Percentiles rank a stretch among this genome's conserved stretches.
Evolutionary conservation across 2,888 invertebrate species (phyloP).

Genomic region (Allacma fusca): DNA sequence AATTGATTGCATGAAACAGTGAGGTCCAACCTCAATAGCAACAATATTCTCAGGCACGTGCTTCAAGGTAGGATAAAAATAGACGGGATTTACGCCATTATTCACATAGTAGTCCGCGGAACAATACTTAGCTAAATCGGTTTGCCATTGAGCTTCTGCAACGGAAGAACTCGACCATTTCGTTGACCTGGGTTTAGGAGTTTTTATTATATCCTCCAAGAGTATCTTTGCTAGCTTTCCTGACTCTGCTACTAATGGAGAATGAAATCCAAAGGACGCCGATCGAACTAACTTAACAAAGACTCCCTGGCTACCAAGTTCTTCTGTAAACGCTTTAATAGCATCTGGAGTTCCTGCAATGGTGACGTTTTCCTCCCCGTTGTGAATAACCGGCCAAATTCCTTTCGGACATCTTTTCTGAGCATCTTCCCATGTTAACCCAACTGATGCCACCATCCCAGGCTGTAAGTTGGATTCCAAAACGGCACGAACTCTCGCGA

Average conservation of each 20-base stretch:
- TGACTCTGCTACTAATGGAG: constrained; percentile 64
- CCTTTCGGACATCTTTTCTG: constrained; percentile 77
- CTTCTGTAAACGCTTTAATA: constrained; percentile 74
- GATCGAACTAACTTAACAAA: constrained; percentile 87
- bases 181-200: constrained; percentile 67
- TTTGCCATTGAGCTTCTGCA: constrained; percentile 76
- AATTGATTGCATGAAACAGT: constrained; percentile 69
- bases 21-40: constrained; percentile 69
- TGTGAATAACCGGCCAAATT: constrained; percentile 90
- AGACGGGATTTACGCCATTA: constrained; percentile 77
- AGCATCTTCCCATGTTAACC: constrained; percentile 70
- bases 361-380: constrained; percentile 90
- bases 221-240: constrained; percentile 47
- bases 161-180: constrained; percentile 89
- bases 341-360: constrained; percentile 84
- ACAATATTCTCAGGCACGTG: constrained; percentile 69
- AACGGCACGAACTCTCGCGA: constrained; percentile 69
- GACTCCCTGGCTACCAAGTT: constrained; percentile 75
- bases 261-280: constrained; percentile 86
- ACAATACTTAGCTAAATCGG: constrained; percentile 71
- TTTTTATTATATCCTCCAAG: constrained; percentile 61
- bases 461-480: constrained; percentile 62
- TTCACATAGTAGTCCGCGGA: constrained; percentile 91
- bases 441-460: constrained; percentile 67
- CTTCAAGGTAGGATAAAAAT: constrained; percentile 71